Evolutionary conservation across 2,113 vertebrate genomes (phyloP).

Genomic region (Genyomyrus donnyi): DNA sequence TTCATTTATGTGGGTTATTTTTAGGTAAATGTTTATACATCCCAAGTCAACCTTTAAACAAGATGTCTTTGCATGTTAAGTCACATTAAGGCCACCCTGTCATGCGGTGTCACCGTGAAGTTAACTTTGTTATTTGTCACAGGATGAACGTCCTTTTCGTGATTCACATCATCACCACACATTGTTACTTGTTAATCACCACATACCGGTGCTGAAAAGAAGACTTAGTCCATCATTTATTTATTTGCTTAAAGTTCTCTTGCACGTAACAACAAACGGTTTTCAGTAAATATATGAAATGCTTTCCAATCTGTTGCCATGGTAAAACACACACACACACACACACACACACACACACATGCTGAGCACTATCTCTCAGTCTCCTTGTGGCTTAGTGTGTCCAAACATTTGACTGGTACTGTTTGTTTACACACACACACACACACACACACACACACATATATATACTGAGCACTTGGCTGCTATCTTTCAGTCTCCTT

Average conservation of each 20-base stretch:
- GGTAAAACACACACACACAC: not conserved
- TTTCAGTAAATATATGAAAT: not conserved
- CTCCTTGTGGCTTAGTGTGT: not conserved
- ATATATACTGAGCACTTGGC: no score
- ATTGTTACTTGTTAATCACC: not conserved
- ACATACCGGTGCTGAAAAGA: not conserved
- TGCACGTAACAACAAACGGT: not conserved
- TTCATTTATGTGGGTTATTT: not conserved
- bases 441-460: no score
- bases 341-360: no score
- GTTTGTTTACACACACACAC: no score
- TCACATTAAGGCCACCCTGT: not conserved
- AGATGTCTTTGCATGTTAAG: not conserved
- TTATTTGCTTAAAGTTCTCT: not conserved
- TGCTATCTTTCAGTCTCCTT: no score
- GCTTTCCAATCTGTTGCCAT: not conserved
- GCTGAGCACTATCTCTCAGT: no score
- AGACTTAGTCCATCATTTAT: not conserved
- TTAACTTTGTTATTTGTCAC: not conserved
- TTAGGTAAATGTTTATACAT: not conserved
- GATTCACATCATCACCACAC: not conserved
- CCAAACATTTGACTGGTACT: not conserved
- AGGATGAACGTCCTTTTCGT: not conserved
- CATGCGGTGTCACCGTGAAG: not conserved
- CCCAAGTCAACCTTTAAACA: not conserved